Percentiles rank a stretch among this genome's conserved stretches.
phyloP scores from a whole-genome alignment of 2,113 vertebrate species.

The Hucho hucho region DNA sequence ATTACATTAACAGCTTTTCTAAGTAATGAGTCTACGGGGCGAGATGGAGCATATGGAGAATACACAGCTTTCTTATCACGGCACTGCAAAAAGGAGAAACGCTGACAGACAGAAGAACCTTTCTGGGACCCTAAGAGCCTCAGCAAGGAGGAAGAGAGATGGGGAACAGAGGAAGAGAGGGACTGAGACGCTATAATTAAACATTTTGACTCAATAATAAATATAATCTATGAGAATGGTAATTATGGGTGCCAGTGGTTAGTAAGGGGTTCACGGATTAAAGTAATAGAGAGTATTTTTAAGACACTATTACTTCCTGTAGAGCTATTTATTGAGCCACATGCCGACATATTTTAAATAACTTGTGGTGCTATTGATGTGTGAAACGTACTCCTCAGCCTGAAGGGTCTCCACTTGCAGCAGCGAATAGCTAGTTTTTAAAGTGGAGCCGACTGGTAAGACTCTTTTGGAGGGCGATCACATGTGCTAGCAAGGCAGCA shows the following conservation, averaged over 20 bases:
- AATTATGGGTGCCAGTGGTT: conserved; percentile 6
- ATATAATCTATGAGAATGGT: conserved; percentile 39
- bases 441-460: too few relatives aligned
- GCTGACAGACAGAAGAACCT: conserved; percentile 23
- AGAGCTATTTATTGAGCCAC: neutral
- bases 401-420: too few relatives aligned
- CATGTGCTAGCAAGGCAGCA: too few relatives aligned
- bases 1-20: conserved; percentile 30
- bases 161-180: conserved; percentile 6
- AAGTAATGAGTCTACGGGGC: conserved; percentile 24
- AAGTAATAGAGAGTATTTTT: neutral
- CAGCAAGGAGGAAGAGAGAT: conserved; percentile 6
- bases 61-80: conserved; percentile 41
- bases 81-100: conserved; percentile 44
- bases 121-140: conserved; percentile 23
- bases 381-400: too few relatives aligned
- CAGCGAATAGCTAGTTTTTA: too few relatives aligned
- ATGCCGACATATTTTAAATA: neutral
- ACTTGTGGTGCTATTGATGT: neutral
- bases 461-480: too few relatives aligned
- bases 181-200: conserved; percentile 34
- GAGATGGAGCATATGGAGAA: conserved; percentile 29
- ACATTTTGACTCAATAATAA: conserved; percentile 33
- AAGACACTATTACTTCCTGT: neutral
- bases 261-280: neutral